Evolutionary conservation across 2,797 vertebrate species (phyloP).

Genomic region (Lithobates pipiens): DNA sequence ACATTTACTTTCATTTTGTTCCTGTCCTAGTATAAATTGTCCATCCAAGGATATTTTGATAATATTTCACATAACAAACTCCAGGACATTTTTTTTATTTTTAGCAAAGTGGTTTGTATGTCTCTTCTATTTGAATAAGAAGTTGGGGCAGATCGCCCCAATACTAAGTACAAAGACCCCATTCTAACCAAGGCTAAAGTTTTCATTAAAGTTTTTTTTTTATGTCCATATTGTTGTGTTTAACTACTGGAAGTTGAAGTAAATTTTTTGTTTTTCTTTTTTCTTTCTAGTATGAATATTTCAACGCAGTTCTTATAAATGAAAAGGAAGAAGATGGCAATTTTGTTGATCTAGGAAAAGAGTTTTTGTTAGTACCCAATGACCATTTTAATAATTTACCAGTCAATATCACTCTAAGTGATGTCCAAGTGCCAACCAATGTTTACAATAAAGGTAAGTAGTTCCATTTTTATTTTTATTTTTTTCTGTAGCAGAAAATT

Average conservation of each 20-base stretch:
- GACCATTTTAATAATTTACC: constrained; percentile 98
- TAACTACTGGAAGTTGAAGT: background rate
- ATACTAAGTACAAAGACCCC: too few relatives aligned
- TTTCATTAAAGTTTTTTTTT: too few relatives aligned
- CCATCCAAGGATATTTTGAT: too few relatives aligned
- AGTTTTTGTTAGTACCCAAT: constrained; percentile 94
- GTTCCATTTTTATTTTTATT: background rate
- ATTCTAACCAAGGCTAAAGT: too few relatives aligned
- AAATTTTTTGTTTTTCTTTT: constrained; percentile 45
- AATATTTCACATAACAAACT: too few relatives aligned
- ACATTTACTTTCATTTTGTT: too few relatives aligned
- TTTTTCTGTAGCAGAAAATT: too few relatives aligned
- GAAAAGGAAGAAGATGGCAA: constrained; percentile 92
- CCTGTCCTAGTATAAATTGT: too few relatives aligned
- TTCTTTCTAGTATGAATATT: constrained; percentile 93
- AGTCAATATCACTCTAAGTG: constrained; percentile 95
- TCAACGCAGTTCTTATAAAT: constrained; percentile 97
- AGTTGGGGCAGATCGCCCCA: too few relatives aligned
- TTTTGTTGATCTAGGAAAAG: constrained; percentile 91
- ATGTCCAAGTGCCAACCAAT: constrained; percentile 98
- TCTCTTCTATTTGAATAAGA: too few relatives aligned
- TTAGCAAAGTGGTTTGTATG: too few relatives aligned
- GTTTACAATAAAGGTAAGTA: constrained; percentile 97
- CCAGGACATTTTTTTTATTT: too few relatives aligned
- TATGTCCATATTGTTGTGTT: background rate